Evolutionary conservation across 1,140 invertebrate genomes (phyloP).

Genomic region (Diachasma alloeum): DNA sequence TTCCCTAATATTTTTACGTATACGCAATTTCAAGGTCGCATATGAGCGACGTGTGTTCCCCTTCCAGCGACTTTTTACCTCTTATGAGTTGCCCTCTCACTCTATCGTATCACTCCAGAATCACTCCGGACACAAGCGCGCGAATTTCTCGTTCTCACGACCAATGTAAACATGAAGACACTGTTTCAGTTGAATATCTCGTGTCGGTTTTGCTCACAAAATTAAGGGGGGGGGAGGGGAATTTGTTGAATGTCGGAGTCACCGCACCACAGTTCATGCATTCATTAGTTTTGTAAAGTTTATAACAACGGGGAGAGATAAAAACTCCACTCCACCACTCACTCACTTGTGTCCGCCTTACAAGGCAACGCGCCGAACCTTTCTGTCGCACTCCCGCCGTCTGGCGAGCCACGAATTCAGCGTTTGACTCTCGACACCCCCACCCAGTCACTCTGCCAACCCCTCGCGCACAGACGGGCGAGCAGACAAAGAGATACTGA

Average conservation of each 20-base stretch:
- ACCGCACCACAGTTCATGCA: background rate
- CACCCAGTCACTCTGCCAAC: no score
- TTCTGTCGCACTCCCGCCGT: constrained; percentile 47
- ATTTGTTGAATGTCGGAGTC: no score
- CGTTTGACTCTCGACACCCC: background rate
- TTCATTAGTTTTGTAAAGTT: constrained; percentile 17
- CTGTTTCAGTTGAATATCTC: no score
- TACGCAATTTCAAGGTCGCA: constrained; percentile 40
- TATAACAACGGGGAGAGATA: constrained; percentile 42
- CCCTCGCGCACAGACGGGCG: background rate
- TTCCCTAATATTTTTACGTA: constrained; percentile 35
- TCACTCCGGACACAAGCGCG: constrained; percentile 12
- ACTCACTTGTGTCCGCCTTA: constrained; percentile 39
- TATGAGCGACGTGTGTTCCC: constrained; percentile 32
- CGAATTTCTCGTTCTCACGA: background rate
- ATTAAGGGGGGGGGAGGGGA: no score
- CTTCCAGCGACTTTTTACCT: constrained; percentile 26
- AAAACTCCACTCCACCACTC: constrained; percentile 40
- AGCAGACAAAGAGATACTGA: background rate
- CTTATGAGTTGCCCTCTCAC: background rate
- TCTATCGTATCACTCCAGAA: background rate
- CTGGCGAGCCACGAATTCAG: background rate
- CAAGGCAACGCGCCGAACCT: constrained; percentile 54
- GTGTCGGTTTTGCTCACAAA: no score
- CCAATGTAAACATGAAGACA: background rate